Conservation (phyloP, 2,113 vertebrate species). For the Prolemur simus region DNA sequence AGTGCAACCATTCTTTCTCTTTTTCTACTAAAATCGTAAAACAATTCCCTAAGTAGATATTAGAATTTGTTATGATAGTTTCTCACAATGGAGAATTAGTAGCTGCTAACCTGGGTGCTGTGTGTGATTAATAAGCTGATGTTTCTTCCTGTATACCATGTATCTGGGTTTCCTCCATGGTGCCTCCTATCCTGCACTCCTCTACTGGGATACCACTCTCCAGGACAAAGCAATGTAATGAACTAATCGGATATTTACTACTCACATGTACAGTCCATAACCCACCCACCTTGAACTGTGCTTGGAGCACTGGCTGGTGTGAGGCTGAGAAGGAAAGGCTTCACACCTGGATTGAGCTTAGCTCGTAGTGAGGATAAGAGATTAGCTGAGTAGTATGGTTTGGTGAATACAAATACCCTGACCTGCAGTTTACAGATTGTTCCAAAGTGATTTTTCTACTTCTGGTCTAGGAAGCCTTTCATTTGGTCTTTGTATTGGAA, state of each 20-base stretch:
- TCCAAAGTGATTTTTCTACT: background rate
- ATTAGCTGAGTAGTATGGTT: background rate
- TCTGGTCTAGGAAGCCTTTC: background rate
- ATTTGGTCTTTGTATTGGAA: background rate
- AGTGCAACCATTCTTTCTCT: background rate
- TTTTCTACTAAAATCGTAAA: background rate
- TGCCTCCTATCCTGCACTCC: background rate
- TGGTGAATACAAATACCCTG: background rate
- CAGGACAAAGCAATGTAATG: background rate
- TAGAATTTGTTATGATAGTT: constrained; percentile 8
- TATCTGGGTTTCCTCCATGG: background rate
- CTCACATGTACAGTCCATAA: background rate
- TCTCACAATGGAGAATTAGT: background rate
- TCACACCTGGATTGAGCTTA: background rate
- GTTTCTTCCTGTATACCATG: background rate
- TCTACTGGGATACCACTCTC: background rate
- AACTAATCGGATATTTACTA: background rate
- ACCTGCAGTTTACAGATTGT: background rate
- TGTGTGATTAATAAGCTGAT: background rate
- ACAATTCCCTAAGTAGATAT: background rate
- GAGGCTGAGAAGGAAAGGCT: background rate
- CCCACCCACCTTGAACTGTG: background rate
- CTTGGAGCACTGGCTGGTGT: background rate
- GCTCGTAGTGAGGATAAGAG: background rate
- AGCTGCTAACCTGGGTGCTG: background rate